These are phyloP conservation scores for Calypte anna DNA, from an alignment of 2,113 vertebrate genomes.

Conservation along the genomic window DNA sequence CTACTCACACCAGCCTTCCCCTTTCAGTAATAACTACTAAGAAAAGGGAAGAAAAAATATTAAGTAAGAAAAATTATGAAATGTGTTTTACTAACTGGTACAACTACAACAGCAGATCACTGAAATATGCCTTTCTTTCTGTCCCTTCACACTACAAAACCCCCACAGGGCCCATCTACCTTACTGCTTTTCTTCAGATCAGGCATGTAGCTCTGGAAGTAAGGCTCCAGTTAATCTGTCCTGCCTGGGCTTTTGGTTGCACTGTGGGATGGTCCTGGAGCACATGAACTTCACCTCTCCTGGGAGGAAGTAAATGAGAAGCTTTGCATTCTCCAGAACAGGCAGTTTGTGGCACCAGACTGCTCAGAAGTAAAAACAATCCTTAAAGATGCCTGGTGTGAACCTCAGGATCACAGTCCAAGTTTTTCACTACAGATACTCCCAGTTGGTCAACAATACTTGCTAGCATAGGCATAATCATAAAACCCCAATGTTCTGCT, in stretches of 20 bases:
- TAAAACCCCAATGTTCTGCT: neutral
- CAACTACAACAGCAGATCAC: neutral
- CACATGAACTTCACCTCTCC: neutral
- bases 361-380: neutral
- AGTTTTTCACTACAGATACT: neutral
- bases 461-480: neutral
- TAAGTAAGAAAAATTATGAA: constrained; percentile 14
- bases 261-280: neutral
- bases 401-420: neutral
- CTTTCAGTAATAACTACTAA: constrained; percentile 32
- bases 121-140: neutral
- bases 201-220: neutral
- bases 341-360: neutral
- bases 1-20: constrained; percentile 33
- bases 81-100: neutral
- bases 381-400: neutral
- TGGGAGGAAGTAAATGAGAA: neutral
- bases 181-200: neutral
- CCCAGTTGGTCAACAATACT: neutral
- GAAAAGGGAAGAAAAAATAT: constrained; percentile 55
- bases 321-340: neutral
- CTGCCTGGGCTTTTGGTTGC: neutral
- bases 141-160: neutral
- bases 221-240: neutral
- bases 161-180: neutral